phyloP scores from a whole-genome alignment of 2,113 vertebrate genomes.

The Motacilla alba region DNA sequence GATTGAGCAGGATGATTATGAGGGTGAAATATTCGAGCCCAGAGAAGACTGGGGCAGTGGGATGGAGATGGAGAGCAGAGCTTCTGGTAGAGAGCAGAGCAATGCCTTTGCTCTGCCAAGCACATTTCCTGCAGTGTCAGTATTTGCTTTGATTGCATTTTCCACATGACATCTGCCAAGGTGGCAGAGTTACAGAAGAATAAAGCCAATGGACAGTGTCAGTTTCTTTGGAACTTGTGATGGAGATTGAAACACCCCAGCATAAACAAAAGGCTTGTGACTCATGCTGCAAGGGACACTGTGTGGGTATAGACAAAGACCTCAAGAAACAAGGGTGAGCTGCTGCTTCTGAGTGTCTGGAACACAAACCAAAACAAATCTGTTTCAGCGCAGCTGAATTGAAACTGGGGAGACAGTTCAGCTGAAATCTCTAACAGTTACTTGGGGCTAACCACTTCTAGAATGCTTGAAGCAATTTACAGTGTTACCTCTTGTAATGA shows the following conservation, averaged over 20 bases:
- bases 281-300: background rate
- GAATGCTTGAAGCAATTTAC: background rate
- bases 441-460: background rate
- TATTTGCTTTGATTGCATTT: background rate
- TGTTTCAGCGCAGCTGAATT: background rate
- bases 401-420: background rate
- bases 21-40: background rate
- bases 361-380: background rate
- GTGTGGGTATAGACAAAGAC: background rate
- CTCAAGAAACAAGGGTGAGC: background rate
- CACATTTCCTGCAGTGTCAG: background rate
- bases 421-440: background rate
- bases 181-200: background rate
- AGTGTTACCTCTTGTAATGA: background rate
- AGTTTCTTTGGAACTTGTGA: background rate
- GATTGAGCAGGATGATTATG: accelerated
- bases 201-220: background rate
- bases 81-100: background rate
- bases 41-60: background rate
- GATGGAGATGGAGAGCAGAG: background rate
- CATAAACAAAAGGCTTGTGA: background rate
- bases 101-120: background rate
- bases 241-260: background rate
- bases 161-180: background rate
- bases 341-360: background rate